Base-by-base conservation (phyloP, 35 echinoderm and acorn worm genomes). In the Apostichopus californicus region DNA sequence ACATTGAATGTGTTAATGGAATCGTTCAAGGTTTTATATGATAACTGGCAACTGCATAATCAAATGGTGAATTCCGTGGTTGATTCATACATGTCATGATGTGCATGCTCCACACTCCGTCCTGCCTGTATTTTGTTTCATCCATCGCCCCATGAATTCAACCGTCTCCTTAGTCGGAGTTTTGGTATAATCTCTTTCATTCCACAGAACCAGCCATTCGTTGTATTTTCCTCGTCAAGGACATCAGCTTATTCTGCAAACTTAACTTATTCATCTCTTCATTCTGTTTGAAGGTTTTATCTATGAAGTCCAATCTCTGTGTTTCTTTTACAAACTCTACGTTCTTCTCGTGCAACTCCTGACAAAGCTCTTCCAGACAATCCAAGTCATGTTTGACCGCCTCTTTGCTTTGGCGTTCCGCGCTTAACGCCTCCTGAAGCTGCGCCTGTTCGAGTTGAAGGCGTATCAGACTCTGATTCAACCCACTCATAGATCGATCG, bases 311-410 rank as follows among this genome's bases (percentile, higher is more conserved):
- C 86, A 89, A 17, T 53, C 86, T 68, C 22, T 89, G 60, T 17
- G 86, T 65, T 26, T 89, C 86, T 18, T 75, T 68, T 8, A 89
- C 86, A 18, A 89, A 89, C 25, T 89, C 86, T 4, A 89, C 21
- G 86, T 89, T 89, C 64, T 89, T 89, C 61, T 89, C 86, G 20
- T 71, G 86, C 23, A 89, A 57, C 52, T 89, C 86, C 64, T 89
- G 86, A 55, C 86, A 89, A 14, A 89, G 86, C 14, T 89, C 86
- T 53, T 89, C 86, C 17, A 89, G 64, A 25, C 86, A 89, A n/a
- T 89, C 86, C 21, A 89, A 25, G 18, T 89, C 86, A 34, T 89
- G 86, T 53, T 72, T 89, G 86, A 72, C 52, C 22, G 86, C 22
- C 14, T 89, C 86, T 18, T 89, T 89, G 22, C 61, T 75, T 18